Conservation (phyloP, 2,797 vertebrate genomes). For the Parotocinclus haroldoi region DNA sequence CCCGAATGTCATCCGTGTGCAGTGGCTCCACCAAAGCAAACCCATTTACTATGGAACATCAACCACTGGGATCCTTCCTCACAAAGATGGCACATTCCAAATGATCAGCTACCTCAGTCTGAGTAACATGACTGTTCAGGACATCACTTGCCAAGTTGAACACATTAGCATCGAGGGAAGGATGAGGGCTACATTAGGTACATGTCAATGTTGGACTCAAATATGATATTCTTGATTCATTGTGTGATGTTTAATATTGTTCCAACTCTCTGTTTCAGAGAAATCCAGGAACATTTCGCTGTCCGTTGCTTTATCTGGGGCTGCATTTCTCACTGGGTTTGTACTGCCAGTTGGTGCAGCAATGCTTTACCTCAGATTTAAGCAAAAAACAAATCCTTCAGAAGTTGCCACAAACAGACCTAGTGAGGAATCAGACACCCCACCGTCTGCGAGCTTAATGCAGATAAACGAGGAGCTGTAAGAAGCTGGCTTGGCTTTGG, state of each 20-base stretch:
- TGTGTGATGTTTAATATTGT: background rate
- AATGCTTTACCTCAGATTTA: background rate
- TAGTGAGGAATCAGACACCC: constrained; percentile 21
- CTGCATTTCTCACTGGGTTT: constrained; percentile 8
- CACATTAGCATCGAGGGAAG: constrained; percentile 36
- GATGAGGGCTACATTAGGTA: constrained; percentile 15
- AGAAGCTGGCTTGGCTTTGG: background rate
- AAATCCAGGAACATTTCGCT: background rate
- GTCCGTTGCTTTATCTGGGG: background rate
- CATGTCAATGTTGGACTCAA: background rate
- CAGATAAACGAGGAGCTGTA: background rate
- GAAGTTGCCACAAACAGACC: background rate
- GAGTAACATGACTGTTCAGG: constrained; percentile 10
- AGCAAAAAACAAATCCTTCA: background rate
- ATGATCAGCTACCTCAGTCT: constrained; percentile 35
- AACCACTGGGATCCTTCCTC: constrained; percentile 37
- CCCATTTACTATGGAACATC: constrained; percentile 31
- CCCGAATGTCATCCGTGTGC: constrained; percentile 38
- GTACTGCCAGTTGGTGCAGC: background rate
- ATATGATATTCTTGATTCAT: background rate
- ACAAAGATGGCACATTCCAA: constrained; percentile 44
- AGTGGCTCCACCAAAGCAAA: constrained; percentile 22
- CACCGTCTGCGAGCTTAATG: constrained; percentile 20
- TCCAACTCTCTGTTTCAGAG: constrained; percentile 20
- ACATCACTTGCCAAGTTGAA: constrained; percentile 29